Conservation (phyloP, 1,140 invertebrate genomes). For the Zaprionus ghesquierei region DNA sequence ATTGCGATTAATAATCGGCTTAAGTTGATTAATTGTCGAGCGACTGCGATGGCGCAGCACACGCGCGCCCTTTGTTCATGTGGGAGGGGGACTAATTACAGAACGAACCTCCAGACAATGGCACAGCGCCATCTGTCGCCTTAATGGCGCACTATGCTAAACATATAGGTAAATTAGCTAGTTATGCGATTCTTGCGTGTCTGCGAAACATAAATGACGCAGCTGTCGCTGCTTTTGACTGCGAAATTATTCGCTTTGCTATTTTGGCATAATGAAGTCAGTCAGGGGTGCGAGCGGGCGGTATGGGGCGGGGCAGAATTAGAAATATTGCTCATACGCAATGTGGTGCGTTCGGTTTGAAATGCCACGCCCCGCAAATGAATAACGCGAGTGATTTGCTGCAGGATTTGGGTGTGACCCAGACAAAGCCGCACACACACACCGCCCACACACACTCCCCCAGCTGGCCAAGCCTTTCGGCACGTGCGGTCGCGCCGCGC, state of each 20-base stretch:
- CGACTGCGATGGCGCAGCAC: slow-evolving; percentile 17
- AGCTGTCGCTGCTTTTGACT: slow-evolving; percentile 4
- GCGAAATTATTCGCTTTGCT: slow-evolving; percentile 8
- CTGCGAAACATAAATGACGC: slow-evolving; percentile 40
- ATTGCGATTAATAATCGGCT: slow-evolving; percentile 57
- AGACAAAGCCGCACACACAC: not conserved
- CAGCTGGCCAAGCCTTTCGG: slow-evolving; percentile 63
- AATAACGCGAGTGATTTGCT: slow-evolving; percentile 40
- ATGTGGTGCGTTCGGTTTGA: slow-evolving; percentile 54
- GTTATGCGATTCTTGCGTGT: slow-evolving; percentile 66
- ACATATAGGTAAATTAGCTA: slow-evolving; percentile 61
- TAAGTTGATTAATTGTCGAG: slow-evolving; percentile 68
- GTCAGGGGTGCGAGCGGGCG: not conserved
- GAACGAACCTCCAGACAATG: not conserved
- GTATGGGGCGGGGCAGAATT: not conserved
- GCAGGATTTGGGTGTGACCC: slow-evolving; percentile 61
- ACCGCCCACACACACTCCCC: not conserved
- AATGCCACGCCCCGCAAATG: slow-evolving; percentile 26
- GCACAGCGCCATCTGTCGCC: not conserved
- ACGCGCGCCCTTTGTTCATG: slow-evolving; percentile 8
- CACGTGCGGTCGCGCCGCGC: slow-evolving; percentile 50
- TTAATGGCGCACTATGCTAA: slow-evolving; percentile 44
- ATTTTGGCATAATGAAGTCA: slow-evolving; percentile 30
- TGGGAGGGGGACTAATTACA: slow-evolving; percentile 14
- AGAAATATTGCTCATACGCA: slow-evolving; percentile 39